Evolutionary conservation across 1,140 invertebrate genomes (phyloP).

Genomic region (Eumaeus atala): DNA sequence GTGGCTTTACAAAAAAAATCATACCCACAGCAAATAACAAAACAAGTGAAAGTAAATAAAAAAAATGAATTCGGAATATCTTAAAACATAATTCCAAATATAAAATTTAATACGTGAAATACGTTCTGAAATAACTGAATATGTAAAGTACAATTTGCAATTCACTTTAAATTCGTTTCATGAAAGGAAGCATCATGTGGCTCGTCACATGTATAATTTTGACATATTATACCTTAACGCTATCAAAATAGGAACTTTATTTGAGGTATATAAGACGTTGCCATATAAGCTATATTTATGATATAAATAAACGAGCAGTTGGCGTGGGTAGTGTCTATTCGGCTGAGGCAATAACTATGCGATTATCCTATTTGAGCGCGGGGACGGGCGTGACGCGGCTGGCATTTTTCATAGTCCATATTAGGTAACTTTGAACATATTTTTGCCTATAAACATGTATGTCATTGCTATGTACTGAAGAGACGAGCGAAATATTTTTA

Average conservation of each 20-base stretch:
- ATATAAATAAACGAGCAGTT: conserved; percentile 65
- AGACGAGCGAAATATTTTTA: not conserved
- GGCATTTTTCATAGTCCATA: conserved; percentile 26
- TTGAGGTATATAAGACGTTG: conserved; percentile 5
- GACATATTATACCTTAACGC: conserved; percentile 6
- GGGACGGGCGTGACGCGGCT: conserved; percentile 41
- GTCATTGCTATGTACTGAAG: too few species aligned
- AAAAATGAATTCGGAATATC: too few species aligned
- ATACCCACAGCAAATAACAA: too few species aligned
- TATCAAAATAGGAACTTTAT: conserved; percentile 12
- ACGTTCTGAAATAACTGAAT: conserved; percentile 16
- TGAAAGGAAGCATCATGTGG: conserved; percentile 16
- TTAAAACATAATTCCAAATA: not conserved
- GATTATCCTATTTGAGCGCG: conserved; percentile 56
- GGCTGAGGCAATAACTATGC: conserved; percentile 44
- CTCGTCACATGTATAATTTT: conserved; percentile 6
- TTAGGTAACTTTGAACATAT: not conserved
- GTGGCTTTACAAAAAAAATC: too few species aligned
- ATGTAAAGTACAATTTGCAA: conserved; percentile 19
- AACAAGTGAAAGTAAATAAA: too few species aligned
- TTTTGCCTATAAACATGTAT: not conserved
- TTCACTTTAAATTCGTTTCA: conserved; percentile 22
- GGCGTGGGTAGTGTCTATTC: conserved; percentile 65
- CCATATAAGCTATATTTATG: conserved; percentile 14
- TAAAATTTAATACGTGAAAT: conserved; percentile 9